Evolutionary conservation across 1,140 invertebrate species (phyloP).

Genomic region (Drosophila insularis): DNA sequence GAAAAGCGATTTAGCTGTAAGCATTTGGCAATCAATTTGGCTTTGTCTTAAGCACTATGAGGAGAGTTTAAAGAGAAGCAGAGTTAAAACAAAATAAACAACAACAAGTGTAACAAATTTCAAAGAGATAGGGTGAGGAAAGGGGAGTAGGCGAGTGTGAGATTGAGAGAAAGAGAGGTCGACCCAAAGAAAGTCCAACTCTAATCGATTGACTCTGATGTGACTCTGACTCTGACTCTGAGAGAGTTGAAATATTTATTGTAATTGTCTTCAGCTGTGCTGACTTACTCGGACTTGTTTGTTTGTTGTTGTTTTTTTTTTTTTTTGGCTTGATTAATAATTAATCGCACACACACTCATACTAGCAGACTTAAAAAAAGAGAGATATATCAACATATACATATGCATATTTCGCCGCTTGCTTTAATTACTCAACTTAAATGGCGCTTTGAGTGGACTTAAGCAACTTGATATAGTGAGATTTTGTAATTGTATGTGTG

Average conservation of each 20-base stretch:
- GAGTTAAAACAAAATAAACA: constrained; percentile 36
- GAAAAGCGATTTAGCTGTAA: constrained; percentile 48
- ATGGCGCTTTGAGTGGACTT: constrained; percentile 77
- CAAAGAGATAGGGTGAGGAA: constrained; percentile 17
- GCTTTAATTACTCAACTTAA: constrained; percentile 78
- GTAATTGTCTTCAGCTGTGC: constrained; percentile 67
- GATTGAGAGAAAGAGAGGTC: neutral
- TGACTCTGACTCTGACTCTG: constrained; percentile 24
- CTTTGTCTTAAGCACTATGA: constrained; percentile 69
- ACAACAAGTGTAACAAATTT: constrained; percentile 36
- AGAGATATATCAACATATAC: constrained; percentile 23
- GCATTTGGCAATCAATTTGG: constrained; percentile 78
- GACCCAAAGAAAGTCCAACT: constrained; percentile 45
- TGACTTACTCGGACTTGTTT: constrained; percentile 67
- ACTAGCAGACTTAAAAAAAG: neutral
- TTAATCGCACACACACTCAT: constrained; percentile 60
- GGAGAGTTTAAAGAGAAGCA: constrained; percentile 46
- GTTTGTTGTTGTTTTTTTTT: constrained; percentile 59
- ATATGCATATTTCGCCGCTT: constrained; percentile 65
- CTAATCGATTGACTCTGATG: constrained; percentile 15
- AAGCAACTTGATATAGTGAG: constrained; percentile 68
- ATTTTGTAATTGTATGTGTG: constrained; percentile 27
- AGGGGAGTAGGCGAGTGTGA: constrained; percentile 4
- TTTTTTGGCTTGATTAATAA: constrained; percentile 76
- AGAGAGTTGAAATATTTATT: constrained; percentile 77